A percentile compares a stretch with the other conserved stretches of the same genome.
Conservation (phyloP, 2,113 vertebrate species). For the Zootoca vivipara region DNA sequence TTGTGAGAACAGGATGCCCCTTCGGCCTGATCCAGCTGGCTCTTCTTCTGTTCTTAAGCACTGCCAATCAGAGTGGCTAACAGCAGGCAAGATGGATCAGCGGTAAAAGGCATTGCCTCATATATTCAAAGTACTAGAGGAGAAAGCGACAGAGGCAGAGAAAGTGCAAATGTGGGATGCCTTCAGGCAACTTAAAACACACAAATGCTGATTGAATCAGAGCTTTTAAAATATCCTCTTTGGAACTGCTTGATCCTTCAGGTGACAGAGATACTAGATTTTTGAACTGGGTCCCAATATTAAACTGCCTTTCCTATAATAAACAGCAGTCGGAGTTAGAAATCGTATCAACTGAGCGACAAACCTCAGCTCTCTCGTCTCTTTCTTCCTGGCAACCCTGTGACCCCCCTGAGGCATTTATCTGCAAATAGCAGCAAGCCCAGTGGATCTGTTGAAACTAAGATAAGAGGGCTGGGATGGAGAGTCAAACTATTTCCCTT, state of each 20-base stretch:
- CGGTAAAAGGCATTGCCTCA: neutral
- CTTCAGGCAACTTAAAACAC: neutral
- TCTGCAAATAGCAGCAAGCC: slow-evolving; percentile 28
- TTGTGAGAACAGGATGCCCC: too few species aligned
- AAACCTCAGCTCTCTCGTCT: neutral
- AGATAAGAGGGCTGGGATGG: slow-evolving; percentile 16
- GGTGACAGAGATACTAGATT: slow-evolving; percentile 3
- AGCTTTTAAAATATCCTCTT: neutral
- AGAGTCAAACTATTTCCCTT: slow-evolving; percentile 26
- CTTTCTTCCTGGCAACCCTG: slow-evolving; percentile 18
- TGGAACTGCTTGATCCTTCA: slow-evolving; percentile 4
- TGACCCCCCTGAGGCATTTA: slow-evolving; percentile 19
- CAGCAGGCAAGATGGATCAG: neutral
- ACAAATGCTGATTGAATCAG: neutral
- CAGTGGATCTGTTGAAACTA: slow-evolving; percentile 15
- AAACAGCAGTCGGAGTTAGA: slow-evolving; percentile 8
- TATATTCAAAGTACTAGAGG: neutral
- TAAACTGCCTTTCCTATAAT: slow-evolving; percentile 12
- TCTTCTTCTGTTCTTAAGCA: too few species aligned
- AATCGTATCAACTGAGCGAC: slow-evolving; percentile 27
- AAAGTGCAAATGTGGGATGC: neutral
- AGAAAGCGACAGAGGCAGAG: neutral
- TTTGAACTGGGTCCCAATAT: slow-evolving; percentile 31
- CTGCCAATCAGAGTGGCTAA: neutral
- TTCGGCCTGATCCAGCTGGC: too few species aligned